Evolutionary conservation across 2,113 vertebrate genomes (phyloP).

Genomic region (Siniperca knerii): DNA sequence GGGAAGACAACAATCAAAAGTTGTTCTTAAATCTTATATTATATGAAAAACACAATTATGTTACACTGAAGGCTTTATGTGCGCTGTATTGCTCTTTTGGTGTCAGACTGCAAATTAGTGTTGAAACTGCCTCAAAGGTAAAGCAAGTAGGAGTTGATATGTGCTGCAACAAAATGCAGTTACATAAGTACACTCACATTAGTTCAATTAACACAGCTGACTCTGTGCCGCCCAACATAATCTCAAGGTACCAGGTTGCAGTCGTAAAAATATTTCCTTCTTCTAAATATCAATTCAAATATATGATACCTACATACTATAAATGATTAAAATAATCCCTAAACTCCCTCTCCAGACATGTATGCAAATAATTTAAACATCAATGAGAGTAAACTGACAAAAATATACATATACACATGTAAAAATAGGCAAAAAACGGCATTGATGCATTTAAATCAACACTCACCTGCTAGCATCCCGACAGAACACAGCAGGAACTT

Average conservation of each 20-base stretch:
- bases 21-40: neutral
- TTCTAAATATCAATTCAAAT: neutral
- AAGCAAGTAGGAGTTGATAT: neutral
- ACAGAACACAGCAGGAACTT: slow-evolving; percentile 98
- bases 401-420: neutral
- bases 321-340: no score
- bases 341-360: neutral
- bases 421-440: no score
- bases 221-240: neutral
- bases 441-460: neutral
- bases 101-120: neutral
- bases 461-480: slow-evolving; percentile 91
- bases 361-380: neutral
- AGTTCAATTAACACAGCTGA: neutral
- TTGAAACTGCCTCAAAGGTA: neutral
- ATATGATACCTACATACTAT: neutral
- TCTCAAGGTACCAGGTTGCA: neutral
- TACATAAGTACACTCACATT: neutral
- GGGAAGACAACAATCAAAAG: neutral
- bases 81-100: neutral
- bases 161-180: neutral
- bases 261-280: neutral
- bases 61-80: neutral
- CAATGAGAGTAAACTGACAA: neutral
- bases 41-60: neutral